These are phyloP conservation scores for Agrypnia vestita DNA, from an alignment of 1,140 invertebrate species.

Conservation along the genomic window DNA sequence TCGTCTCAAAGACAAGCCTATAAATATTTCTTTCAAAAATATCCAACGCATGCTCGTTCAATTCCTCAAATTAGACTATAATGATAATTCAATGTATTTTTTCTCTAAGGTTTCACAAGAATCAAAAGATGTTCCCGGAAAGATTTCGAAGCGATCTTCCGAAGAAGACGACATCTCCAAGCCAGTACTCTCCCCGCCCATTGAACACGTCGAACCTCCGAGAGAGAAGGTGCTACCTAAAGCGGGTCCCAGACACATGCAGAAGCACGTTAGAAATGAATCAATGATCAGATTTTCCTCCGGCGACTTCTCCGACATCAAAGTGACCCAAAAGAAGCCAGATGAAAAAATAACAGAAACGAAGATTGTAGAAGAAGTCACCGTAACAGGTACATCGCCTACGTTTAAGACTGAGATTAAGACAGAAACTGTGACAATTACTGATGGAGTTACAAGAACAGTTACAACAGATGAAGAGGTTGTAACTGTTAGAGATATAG, in stretches of 20 bases:
- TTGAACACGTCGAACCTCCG: conserved; percentile 49
- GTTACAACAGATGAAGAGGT: conserved; percentile 57
- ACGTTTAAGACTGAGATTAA: conserved; percentile 52
- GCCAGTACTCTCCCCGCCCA: conserved; percentile 2
- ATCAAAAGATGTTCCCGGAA: conserved; percentile 43
- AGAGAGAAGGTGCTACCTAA: conserved; percentile 65
- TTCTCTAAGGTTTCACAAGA: conserved; percentile 42
- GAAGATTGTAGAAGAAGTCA: conserved; percentile 63
- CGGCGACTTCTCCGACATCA: conserved; percentile 72
- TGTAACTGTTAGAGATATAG: conserved; percentile 68
- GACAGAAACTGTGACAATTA: conserved; percentile 50
- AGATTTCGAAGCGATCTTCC: conserved; percentile 55
- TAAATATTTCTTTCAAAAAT: no score
- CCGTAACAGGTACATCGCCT: conserved; percentile 43
- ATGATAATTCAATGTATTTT: neutral
- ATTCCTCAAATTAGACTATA: neutral
- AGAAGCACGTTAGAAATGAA: conserved; percentile 72
- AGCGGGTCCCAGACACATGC: conserved; percentile 71
- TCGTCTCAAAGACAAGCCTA: no score
- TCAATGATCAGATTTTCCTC: conserved; percentile 72
- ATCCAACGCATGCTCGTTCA: no score
- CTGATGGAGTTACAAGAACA: conserved; percentile 52
- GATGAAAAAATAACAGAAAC: conserved; percentile 66
- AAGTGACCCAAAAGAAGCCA: conserved; percentile 70
- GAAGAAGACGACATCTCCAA: conserved; percentile 54